A percentile compares a stretch with the other conserved stretches of the same genome.
Evolutionary conservation across 1,140 invertebrate genomes (phyloP).

Genomic region (Pseudoatta argentina): DNA sequence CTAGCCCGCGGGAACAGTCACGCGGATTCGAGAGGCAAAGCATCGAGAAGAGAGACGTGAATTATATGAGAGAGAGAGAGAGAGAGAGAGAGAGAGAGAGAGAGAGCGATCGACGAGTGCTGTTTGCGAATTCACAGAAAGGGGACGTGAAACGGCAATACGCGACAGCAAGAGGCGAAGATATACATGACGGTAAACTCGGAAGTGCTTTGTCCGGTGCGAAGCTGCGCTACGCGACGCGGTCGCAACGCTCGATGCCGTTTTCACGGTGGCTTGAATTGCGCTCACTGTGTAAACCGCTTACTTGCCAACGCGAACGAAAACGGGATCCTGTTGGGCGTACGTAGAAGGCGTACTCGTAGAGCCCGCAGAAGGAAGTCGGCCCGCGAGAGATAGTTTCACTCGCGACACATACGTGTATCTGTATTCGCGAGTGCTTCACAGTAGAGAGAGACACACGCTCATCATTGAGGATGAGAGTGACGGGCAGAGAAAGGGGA

Average conservation of each 20-base stretch:
- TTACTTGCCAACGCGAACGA: conserved; percentile 61
- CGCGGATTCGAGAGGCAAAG: conserved; percentile 21
- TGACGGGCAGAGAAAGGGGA: conserved; percentile 9
- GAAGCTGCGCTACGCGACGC: neutral
- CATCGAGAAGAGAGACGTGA: neutral
- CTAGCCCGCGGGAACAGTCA: conserved; percentile 1
- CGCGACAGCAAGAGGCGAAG: conserved; percentile 55
- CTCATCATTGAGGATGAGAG: conserved; percentile 7
- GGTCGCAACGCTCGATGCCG: conserved; percentile 57
- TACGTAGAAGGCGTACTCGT: too few relatives aligned
- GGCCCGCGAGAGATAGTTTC: conserved; percentile 46
- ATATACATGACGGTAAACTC: conserved; percentile 71
- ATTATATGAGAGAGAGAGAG: too few relatives aligned
- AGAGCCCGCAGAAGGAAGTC: conserved; percentile 38
- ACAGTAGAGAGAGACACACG: neutral
- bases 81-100: conserved; percentile 16
- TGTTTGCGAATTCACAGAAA: conserved; percentile 40
- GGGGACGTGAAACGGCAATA: conserved; percentile 38
- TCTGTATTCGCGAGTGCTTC: conserved; percentile 1
- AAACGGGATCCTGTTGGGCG: conserved; percentile 59
- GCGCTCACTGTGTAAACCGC: conserved; percentile 70
- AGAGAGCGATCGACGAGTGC: conserved; percentile 44
- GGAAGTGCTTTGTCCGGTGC: conserved; percentile 70
- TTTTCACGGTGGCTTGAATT: conserved; percentile 69
- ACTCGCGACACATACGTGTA: neutral